Evolutionary conservation across 2,888 invertebrate species (phyloP).

Genomic region (Drosophila lacicola): DNA sequence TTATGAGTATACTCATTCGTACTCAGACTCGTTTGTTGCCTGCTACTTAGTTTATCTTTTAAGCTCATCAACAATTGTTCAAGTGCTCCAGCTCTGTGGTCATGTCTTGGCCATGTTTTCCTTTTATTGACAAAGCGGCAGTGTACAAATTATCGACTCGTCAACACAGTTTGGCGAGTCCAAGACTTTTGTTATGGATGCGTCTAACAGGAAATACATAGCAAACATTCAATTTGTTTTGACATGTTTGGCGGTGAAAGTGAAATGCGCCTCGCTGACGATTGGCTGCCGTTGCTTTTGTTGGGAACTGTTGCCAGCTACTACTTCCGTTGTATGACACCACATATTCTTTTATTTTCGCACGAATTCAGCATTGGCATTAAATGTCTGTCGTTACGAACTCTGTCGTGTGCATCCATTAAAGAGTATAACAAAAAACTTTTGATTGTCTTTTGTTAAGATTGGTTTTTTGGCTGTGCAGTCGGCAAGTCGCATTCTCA

Average conservation of each 20-base stretch:
- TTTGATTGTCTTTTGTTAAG: conserved; percentile 4
- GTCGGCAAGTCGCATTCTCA: conserved; percentile 33
- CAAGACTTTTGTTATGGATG: conserved; percentile 50
- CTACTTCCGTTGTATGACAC: conserved; percentile 64
- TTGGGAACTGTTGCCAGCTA: conserved; percentile 34
- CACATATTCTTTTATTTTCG: conserved; percentile 58
- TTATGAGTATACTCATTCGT: conserved; percentile 18
- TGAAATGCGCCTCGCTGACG: conserved; percentile 68
- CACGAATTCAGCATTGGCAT: conserved; percentile 44
- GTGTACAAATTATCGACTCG: conserved; percentile 69
- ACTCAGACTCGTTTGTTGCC: conserved; percentile 52
- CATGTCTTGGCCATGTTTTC: conserved; percentile 47
- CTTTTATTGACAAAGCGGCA: conserved; percentile 61
- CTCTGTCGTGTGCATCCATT: conserved; percentile 47
- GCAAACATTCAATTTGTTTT: conserved; percentile 72
- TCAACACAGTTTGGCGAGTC: conserved; percentile 38
- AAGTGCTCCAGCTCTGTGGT: conserved; percentile 45
- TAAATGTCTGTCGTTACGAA: conserved; percentile 13
- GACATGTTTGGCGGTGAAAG: conserved; percentile 82
- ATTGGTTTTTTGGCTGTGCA: conserved; percentile 14
- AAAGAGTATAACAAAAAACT: conserved; percentile 9
- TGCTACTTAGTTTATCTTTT: conserved; percentile 72
- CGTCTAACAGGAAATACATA: conserved; percentile 70
- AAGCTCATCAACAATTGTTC: conserved; percentile 75
- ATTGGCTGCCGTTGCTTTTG: conserved; percentile 29